Conservation (phyloP, 1,140 invertebrate species). For the Dolichoris vasculosae region DNA sequence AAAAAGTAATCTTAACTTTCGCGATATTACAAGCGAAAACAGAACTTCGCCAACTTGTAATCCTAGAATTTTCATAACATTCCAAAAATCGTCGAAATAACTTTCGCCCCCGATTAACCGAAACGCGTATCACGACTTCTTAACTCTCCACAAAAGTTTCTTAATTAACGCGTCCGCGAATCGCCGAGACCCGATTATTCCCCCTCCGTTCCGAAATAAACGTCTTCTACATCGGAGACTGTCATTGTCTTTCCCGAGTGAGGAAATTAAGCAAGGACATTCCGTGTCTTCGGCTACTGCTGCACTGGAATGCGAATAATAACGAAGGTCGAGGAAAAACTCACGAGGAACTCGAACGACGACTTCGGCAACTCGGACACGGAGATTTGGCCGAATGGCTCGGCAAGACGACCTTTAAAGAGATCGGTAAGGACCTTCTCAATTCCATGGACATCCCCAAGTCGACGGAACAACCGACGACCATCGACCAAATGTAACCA, state of each 20-base stretch:
- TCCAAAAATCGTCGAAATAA: no score
- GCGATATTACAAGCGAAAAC: no score
- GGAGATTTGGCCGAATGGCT: conserved; percentile 78
- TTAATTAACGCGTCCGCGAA: background rate
- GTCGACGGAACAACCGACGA: background rate
- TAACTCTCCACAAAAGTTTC: background rate
- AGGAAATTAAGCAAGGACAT: conserved; percentile 70
- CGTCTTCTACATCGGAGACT: no score
- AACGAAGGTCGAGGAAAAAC: conserved; percentile 75
- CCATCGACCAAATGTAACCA: background rate
- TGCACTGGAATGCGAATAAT: conserved; percentile 76
- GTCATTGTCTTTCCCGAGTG: background rate
- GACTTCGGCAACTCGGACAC: conserved; percentile 76
- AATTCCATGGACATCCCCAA: conserved; percentile 65
- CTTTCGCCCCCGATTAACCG: no score
- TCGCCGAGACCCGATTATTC: background rate
- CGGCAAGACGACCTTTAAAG: conserved; percentile 75
- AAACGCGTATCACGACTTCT: background rate
- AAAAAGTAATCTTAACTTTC: no score
- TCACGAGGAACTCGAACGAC: conserved; percentile 74
- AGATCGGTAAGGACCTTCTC: conserved; percentile 76
- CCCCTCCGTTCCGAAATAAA: no score
- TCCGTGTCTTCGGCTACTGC: conserved; percentile 75
- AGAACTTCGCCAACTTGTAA: no score
- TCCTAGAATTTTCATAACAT: no score